These are phyloP conservation scores for Promerops cafer DNA, from an alignment of 2,113 vertebrate species.

Conservation along the genomic window DNA sequence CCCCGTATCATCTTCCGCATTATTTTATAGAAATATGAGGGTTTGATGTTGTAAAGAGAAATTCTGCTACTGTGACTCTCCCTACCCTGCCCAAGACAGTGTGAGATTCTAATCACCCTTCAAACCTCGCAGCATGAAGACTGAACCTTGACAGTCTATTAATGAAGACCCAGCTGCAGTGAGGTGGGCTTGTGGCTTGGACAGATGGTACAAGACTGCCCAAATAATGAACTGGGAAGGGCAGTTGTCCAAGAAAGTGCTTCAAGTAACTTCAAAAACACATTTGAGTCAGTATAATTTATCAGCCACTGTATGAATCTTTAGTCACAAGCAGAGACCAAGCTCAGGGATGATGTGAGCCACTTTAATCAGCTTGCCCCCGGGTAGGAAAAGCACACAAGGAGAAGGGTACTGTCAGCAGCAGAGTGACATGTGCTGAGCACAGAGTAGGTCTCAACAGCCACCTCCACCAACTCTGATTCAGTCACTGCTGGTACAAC, in stretches of 20 bases:
- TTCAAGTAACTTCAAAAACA: conserved; percentile 4
- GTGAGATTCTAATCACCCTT: not conserved
- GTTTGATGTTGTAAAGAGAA: not conserved
- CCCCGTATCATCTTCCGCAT: not conserved
- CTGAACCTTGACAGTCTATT: not conserved
- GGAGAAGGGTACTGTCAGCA: not conserved
- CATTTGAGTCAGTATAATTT: not conserved
- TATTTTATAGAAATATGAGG: not conserved
- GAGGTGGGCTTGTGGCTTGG: not conserved
- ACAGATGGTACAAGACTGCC: conserved; percentile 8
- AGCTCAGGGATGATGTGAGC: not conserved
- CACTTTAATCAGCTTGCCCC: not conserved
- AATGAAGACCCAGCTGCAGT: conserved; percentile 17
- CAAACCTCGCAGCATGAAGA: not conserved
- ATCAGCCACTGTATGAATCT: not conserved
- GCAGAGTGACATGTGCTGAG: not conserved
- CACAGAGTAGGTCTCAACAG: not conserved
- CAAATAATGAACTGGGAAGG: conserved; percentile 18
- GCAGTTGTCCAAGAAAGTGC: conserved; percentile 18
- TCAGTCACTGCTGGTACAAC: not conserved
- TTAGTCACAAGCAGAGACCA: not conserved
- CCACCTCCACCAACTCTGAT: not conserved
- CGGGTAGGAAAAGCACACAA: not conserved
- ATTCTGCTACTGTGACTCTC: not conserved
- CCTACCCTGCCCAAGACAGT: not conserved